phyloP scores from a whole-genome alignment of 2,113 vertebrate species.

The Antechinus flavipes region DNA sequence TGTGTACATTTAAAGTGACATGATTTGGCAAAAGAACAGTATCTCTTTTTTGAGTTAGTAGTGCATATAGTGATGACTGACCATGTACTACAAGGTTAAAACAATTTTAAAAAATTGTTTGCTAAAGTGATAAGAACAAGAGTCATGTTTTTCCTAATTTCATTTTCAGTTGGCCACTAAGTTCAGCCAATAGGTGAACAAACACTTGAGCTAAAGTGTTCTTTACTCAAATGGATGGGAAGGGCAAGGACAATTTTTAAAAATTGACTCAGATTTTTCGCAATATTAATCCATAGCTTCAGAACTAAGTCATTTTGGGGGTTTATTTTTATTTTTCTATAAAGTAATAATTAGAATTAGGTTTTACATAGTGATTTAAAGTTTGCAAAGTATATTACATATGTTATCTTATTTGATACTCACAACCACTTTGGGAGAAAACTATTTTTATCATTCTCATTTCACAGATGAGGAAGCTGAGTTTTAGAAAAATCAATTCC shows the following conservation, averaged over 20 bases:
- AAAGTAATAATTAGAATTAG: background rate
- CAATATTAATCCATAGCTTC: conserved; percentile 2
- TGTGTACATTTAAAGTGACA: conserved; percentile 68
- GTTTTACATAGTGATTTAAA: background rate
- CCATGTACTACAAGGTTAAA: conserved; percentile 62
- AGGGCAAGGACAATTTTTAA: background rate
- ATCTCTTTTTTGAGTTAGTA: conserved; percentile 56
- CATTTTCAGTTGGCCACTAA: conserved; percentile 56
- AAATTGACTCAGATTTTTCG: background rate
- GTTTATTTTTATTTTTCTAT: background rate
- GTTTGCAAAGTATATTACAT: background rate
- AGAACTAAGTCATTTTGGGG: conserved; percentile 2
- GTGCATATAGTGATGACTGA: conserved; percentile 58
- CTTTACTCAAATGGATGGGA: conserved; percentile 40
- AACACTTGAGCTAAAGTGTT: conserved; percentile 37
- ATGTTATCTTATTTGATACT: background rate
- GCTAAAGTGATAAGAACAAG: conserved; percentile 74
- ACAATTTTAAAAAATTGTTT: conserved; percentile 63
- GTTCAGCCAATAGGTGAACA: conserved; percentile 54
- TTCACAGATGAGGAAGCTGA: background rate
- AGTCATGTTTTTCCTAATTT: conserved; percentile 60
- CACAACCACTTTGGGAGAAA: background rate
- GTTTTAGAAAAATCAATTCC: background rate
- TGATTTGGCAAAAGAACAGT: conserved; percentile 72
- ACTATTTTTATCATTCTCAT: background rate